These are phyloP conservation scores for Glomeris maerens DNA, from an alignment of 1,140 invertebrate genomes.

Conservation along the genomic window DNA sequence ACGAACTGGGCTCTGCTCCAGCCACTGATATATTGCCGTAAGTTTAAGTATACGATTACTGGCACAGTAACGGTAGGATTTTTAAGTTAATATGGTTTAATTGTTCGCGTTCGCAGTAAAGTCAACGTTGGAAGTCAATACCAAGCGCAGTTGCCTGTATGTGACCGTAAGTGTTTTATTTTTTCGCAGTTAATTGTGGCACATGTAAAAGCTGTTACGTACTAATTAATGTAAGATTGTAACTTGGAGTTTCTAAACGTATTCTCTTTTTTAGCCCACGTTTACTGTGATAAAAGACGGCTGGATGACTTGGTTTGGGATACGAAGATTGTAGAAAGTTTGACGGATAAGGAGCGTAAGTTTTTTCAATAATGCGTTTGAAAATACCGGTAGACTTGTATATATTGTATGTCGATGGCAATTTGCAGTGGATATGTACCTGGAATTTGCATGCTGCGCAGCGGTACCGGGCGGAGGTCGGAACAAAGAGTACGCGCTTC, in stretches of 20 bases:
- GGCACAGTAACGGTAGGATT: background rate
- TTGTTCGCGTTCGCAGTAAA: slow-evolving; percentile 32
- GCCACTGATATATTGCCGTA: slow-evolving; percentile 37
- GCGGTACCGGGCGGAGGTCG: slow-evolving; percentile 64
- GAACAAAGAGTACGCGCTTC: slow-evolving; percentile 87
- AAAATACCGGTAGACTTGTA: background rate
- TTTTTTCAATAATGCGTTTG: slow-evolving; percentile 12
- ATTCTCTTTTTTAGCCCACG: no score
- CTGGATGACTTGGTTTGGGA: slow-evolving; percentile 72
- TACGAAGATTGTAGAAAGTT: slow-evolving; percentile 53
- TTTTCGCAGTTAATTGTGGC: no score
- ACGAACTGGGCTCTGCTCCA: no score
- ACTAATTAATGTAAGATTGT: no score
- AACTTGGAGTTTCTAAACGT: no score
- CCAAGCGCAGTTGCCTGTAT: slow-evolving; percentile 63
- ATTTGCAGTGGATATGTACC: slow-evolving; percentile 31
- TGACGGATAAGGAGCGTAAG: slow-evolving; percentile 58
- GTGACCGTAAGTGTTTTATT: slow-evolving; percentile 29
- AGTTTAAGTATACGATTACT: slow-evolving; percentile 8
- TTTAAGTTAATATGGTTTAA: slow-evolving; percentile 3
- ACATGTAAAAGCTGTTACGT: no score
- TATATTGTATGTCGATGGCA: background rate
- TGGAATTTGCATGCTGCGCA: slow-evolving; percentile 84
- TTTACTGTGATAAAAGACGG: no score
- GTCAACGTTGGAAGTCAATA: slow-evolving; percentile 82